Conservation (phyloP, 2,888 invertebrate genomes). For the Bombylius discolor region DNA sequence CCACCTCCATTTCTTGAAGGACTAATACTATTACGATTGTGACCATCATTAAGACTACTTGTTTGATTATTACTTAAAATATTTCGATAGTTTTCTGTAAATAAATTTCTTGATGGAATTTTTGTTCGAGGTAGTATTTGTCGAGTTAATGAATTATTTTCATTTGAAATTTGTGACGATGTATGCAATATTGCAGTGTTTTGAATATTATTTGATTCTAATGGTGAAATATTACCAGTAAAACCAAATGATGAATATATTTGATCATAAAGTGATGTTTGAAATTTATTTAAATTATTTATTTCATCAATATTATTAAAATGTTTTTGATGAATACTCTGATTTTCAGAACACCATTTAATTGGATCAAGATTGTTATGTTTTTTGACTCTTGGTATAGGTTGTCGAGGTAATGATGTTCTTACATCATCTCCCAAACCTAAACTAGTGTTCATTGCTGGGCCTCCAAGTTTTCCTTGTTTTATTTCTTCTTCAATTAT, state of each 20-base stretch:
- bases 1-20: slow-evolving; percentile 37
- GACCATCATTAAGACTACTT: not conserved
- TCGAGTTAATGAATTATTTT: slow-evolving; percentile 24
- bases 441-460: slow-evolving; percentile 39
- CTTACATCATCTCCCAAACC: slow-evolving; percentile 39
- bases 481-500: slow-evolving; percentile 79
- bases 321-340: slow-evolving; percentile 21
- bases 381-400: slow-evolving; percentile 58
- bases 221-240: slow-evolving; percentile 20
- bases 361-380: slow-evolving; percentile 44
- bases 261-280: slow-evolving; percentile 15
- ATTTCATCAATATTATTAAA: slow-evolving; percentile 32
- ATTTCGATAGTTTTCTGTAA: slow-evolving; percentile 13
- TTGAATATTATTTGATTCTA: slow-evolving; percentile 16
- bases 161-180: slow-evolving; percentile 20
- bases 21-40: slow-evolving; percentile 19
- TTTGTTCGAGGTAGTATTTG: slow-evolving; percentile 20
- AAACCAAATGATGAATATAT: slow-evolving; percentile 21
- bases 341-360: slow-evolving; percentile 35
- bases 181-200: slow-evolving; percentile 22
- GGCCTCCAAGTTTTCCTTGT: slow-evolving; percentile 58
- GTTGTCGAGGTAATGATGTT: slow-evolving; percentile 40
- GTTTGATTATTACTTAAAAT: slow-evolving; percentile 1
- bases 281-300: slow-evolving; percentile 21
- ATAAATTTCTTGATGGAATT: slow-evolving; percentile 11